A percentile compares a stretch with the other conserved stretches of the same genome.
phyloP scores from a whole-genome alignment of 2,113 vertebrate genomes.

The Tupaia chinensis region DNA sequence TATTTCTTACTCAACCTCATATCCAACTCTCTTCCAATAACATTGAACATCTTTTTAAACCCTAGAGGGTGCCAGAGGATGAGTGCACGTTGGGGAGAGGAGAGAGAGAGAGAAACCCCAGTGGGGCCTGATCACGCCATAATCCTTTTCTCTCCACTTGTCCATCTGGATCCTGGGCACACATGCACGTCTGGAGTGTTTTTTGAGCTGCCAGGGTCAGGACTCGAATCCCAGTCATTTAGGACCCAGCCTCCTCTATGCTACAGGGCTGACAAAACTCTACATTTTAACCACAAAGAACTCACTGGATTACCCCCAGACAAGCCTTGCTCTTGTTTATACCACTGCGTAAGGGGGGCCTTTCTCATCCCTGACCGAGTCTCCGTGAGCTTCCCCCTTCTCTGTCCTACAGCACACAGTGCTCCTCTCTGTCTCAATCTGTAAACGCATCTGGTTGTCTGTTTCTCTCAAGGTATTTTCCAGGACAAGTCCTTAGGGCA shows the following conservation, averaged over 20 bases:
- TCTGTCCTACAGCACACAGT: not conserved
- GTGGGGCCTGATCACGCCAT: too few relatives aligned
- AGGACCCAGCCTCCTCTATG: too few relatives aligned
- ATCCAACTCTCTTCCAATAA: not conserved
- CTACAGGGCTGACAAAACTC: too few relatives aligned
- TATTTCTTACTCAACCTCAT: not conserved
- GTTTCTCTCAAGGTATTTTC: not conserved
- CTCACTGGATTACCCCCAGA: not conserved
- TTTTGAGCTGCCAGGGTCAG: too few relatives aligned
- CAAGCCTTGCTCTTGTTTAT: not conserved
- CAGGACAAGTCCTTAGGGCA: not conserved
- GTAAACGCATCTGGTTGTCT: not conserved
- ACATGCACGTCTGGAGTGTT: too few relatives aligned
- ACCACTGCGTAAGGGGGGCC: not conserved
- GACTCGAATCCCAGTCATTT: too few relatives aligned
- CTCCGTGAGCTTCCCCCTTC: not conserved
- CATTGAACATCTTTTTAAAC: not conserved
- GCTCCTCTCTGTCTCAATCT: not conserved
- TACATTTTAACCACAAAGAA: not conserved
- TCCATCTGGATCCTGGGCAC: too few relatives aligned
- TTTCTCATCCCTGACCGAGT: not conserved
- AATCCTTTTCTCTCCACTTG: too few relatives aligned
- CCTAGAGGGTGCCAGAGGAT: too few relatives aligned
- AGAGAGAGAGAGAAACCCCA: too few relatives aligned
- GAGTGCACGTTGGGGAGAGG: too few relatives aligned